phyloP scores from a whole-genome alignment of 2,888 invertebrate species.

The Liposcelis brunnea region DNA sequence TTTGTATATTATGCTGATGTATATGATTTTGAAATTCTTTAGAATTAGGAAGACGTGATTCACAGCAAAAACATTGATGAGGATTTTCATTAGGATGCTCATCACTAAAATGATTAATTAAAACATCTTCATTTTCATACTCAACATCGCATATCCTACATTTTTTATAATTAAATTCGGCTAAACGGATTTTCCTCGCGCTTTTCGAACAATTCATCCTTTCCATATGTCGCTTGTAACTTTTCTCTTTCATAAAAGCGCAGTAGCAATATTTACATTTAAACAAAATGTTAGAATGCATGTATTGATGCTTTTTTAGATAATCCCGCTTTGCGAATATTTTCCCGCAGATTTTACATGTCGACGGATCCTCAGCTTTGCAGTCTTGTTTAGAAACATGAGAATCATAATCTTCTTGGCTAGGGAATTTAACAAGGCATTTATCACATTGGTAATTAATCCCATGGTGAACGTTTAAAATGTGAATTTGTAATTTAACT shows the following conservation, averaged over 20 bases:
- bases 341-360: background rate
- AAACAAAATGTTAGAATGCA: background rate
- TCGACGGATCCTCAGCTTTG: background rate
- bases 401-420: background rate
- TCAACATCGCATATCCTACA: background rate
- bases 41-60: background rate
- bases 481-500: background rate
- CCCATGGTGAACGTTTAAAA: background rate
- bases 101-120: background rate
- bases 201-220: conserved; percentile 3
- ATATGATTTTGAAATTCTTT: conserved; percentile 1
- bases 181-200: conserved; percentile 1
- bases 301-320: background rate
- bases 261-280: background rate
- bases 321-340: background rate
- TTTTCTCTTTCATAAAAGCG: conserved; percentile 1
- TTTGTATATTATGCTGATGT: background rate
- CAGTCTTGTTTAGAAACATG: conserved; percentile 1
- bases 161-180: background rate
- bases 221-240: background rate
- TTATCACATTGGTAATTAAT: conserved; percentile 6
- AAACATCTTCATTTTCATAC: background rate
- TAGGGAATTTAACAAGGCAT: background rate
- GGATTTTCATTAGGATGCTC: background rate
- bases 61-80: conserved; percentile 4